Percentiles rank a stretch among this genome's conserved stretches.
These are phyloP conservation scores for Chroicocephalus ridibundus DNA, from an alignment of 2,113 vertebrate genomes.

Conservation along the genomic window DNA sequence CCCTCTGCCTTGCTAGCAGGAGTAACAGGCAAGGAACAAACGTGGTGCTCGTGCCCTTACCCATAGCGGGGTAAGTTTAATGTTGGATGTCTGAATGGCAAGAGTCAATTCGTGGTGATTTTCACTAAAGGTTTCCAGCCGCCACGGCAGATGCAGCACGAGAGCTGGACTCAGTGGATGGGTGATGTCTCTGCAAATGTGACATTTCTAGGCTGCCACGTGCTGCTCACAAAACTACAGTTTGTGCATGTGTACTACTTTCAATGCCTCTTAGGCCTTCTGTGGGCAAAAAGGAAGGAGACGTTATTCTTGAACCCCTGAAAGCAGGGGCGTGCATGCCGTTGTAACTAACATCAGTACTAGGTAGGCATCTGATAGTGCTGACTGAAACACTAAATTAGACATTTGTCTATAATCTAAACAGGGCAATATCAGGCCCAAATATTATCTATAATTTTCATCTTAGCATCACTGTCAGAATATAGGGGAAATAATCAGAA, in stretches of 20 bases:
- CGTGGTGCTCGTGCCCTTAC: not conserved
- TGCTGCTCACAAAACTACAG: not conserved
- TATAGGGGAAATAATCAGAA: not conserved
- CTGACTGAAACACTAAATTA: not conserved
- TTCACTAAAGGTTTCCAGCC: not conserved
- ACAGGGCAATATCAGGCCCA: not conserved
- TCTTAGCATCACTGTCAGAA: not conserved
- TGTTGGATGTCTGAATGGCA: not conserved
- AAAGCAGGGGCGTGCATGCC: accelerated
- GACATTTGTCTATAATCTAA: not conserved
- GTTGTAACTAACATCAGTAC: not conserved
- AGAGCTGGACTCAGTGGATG: not conserved
- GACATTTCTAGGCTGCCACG: accelerated
- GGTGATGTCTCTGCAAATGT: not conserved
- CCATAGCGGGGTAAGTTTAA: not conserved
- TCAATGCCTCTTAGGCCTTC: not conserved
- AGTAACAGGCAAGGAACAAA: not conserved
- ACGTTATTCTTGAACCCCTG: not conserved
- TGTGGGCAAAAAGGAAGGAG: not conserved
- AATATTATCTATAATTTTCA: not conserved
- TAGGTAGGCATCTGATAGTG: not conserved
- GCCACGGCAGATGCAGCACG: not conserved
- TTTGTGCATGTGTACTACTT: not conserved
- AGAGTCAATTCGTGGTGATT: not conserved
- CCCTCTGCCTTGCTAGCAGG: not conserved